Evolutionary conservation across 2,888 invertebrate genomes (phyloP).

Genomic region (Aplocera efformata): DNA sequence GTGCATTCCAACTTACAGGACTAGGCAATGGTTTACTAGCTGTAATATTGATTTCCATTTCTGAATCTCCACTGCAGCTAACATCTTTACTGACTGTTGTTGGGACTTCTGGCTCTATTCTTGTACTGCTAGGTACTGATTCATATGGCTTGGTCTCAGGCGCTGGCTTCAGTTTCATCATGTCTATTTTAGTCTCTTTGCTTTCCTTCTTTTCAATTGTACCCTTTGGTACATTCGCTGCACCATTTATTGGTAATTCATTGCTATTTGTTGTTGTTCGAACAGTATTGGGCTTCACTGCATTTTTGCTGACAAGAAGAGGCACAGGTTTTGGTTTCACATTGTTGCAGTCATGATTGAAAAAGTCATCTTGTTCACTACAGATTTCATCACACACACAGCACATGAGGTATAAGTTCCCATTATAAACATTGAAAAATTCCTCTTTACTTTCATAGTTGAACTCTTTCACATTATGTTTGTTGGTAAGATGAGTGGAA

Average conservation of each 20-base stretch:
- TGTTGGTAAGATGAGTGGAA: slow-evolving; percentile 87
- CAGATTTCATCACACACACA: slow-evolving; percentile 90
- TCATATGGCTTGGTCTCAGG: slow-evolving; percentile 42
- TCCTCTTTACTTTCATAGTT: slow-evolving; percentile 84
- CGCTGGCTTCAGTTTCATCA: slow-evolving; percentile 40
- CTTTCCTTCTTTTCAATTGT: slow-evolving; percentile 52
- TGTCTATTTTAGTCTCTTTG: slow-evolving; percentile 48
- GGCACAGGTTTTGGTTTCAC: slow-evolving; percentile 74
- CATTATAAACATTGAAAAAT: slow-evolving; percentile 83
- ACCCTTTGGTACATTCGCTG: slow-evolving; percentile 40
- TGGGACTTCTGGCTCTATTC: slow-evolving; percentile 49
- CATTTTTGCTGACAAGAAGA: slow-evolving; percentile 69
- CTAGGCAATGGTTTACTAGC: slow-evolving; percentile 42
- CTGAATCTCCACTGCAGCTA: slow-evolving; percentile 50
- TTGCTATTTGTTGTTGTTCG: slow-evolving; percentile 49
- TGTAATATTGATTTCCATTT: slow-evolving; percentile 49
- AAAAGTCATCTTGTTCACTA: slow-evolving; percentile 87
- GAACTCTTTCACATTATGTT: slow-evolving; percentile 88
- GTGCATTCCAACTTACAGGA: slow-evolving; percentile 37
- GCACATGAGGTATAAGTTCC: slow-evolving; percentile 88
- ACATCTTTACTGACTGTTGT: slow-evolving; percentile 48
- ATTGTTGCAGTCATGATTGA: slow-evolving; percentile 85
- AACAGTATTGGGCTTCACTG: slow-evolving; percentile 56
- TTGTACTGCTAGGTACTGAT: slow-evolving; percentile 51
- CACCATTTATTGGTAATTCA: slow-evolving; percentile 56